Base-by-base conservation (phyloP, 2,113 vertebrate genomes). In the Calcarius ornatus region DNA sequence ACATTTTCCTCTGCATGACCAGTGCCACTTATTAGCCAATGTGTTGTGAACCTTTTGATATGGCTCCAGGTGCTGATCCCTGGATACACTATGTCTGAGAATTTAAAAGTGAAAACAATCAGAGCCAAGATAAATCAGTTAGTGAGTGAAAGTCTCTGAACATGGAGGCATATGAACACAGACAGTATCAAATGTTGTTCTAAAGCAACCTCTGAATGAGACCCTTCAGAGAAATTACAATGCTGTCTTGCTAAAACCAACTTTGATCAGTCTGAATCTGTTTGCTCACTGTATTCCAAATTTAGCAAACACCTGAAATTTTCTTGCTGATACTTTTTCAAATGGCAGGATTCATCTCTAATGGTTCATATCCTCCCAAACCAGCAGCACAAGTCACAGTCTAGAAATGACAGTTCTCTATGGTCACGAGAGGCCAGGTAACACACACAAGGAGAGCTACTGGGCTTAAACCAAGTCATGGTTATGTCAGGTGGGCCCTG, bases 131-230 rank as follows among this genome's bases (percentile, higher is more conserved):
- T 9, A 71, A 81, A 78, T 42, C 19, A 25, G 6, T 38, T 47
- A 68, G 10, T 57, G 33, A 83, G 15, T 42, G 35, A 66, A 73
- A 81, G 33, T 35, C 8, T 15, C 38, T 3, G 4, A 89, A 66
- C 25, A 59, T 0, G 4, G 23, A 48, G 13, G 11, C 0, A 0
- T 33, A n/a, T 33, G 40, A 43, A 63, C 33, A 47, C 21, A 48
- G 56, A 51, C 56, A 2, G 22, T 33, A 12, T 63, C 11, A 73
- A 54, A 70, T 20, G 1, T 22, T 47, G 18, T 76, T 88, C 69
- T 56, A 57, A 83, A 80, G 1, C 19, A 72, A 56, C 15, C 6
- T 65, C 78, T 53, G 25, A 61, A 45, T 19, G 11, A 81, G 35
- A 81, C 12, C 2, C 35, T 43, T 40, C 48, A 68, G 50, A 64